phyloP scores from a whole-genome alignment of 2,113 vertebrate species.

The Pampusana beccarii region DNA sequence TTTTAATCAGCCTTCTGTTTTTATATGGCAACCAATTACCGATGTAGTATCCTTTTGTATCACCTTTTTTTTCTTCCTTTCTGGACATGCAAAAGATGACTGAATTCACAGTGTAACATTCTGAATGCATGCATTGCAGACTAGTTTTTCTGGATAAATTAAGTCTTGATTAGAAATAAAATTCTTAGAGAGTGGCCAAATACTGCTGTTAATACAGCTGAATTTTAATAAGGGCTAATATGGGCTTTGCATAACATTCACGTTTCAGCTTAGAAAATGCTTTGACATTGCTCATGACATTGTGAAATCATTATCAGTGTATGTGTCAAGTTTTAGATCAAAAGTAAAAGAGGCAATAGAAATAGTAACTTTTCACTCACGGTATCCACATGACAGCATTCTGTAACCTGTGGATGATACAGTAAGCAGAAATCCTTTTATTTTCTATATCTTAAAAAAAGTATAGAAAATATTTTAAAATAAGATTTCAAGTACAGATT shows the following conservation, averaged over 20 bases:
- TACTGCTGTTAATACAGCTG: not conserved
- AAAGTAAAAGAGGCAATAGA: not conserved
- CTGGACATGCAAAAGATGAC: not conserved
- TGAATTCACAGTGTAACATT: not conserved
- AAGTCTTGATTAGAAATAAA: not conserved
- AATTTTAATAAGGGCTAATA: not conserved
- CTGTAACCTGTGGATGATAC: not conserved
- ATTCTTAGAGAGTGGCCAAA: not conserved
- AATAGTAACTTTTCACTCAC: not conserved
- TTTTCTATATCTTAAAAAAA: not conserved
- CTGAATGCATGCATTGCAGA: not conserved
- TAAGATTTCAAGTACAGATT: not conserved
- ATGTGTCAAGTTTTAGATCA: not conserved
- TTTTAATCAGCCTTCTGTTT: not conserved
- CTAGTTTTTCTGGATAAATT: not conserved
- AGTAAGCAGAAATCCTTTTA: not conserved
- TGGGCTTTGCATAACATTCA: not conserved
- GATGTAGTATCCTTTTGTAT: not conserved
- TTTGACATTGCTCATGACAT: not conserved
- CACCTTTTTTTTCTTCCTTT: not conserved
- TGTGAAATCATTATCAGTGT: not conserved
- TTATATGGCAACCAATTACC: not conserved
- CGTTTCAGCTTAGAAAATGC: not conserved
- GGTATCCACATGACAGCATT: not conserved
- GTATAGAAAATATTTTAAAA: not conserved